Evolutionary conservation across 2,888 invertebrate species (phyloP).

Genomic region (Neoascia interrupta): DNA sequence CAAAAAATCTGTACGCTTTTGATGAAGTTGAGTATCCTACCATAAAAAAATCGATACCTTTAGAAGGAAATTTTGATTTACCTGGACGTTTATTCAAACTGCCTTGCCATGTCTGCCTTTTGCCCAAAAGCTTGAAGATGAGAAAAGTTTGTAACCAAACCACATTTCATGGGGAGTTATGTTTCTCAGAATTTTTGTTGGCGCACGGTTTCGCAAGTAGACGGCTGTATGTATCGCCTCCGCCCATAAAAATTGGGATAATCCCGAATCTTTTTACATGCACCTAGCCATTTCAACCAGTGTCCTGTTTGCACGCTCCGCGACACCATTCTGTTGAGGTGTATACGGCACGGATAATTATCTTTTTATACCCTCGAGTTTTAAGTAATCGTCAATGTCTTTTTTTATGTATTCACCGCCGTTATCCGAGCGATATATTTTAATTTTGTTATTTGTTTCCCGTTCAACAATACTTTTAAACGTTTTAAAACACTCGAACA

Average conservation of each 20-base stretch:
- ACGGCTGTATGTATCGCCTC: constrained; percentile 52
- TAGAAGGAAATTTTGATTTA: not conserved
- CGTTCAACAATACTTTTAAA: constrained; percentile 55
- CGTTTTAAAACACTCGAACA: constrained; percentile 57
- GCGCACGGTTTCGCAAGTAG: constrained; percentile 51
- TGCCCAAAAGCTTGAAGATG: too few species aligned
- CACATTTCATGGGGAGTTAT: not conserved
- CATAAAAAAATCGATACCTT: not conserved
- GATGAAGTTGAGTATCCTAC: not conserved
- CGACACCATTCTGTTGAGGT: constrained; percentile 66
- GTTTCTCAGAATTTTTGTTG: constrained; percentile 16
- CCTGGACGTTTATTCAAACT: not conserved
- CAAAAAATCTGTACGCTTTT: too few species aligned
- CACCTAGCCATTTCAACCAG: constrained; percentile 71
- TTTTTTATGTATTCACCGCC: constrained; percentile 41
- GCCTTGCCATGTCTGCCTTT: too few species aligned
- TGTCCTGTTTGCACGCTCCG: constrained; percentile 56
- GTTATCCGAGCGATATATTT: constrained; percentile 45
- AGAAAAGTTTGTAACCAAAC: not conserved
- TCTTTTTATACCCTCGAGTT: constrained; percentile 26
- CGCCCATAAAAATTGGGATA: constrained; percentile 70
- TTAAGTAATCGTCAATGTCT: constrained; percentile 22
- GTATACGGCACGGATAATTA: constrained; percentile 43
- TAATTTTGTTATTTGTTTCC: constrained; percentile 52
- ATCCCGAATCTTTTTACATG: constrained; percentile 69